These are phyloP conservation scores for Whitmania pigra DNA, from an alignment of 1,140 invertebrate genomes.

Conservation along the genomic window DNA sequence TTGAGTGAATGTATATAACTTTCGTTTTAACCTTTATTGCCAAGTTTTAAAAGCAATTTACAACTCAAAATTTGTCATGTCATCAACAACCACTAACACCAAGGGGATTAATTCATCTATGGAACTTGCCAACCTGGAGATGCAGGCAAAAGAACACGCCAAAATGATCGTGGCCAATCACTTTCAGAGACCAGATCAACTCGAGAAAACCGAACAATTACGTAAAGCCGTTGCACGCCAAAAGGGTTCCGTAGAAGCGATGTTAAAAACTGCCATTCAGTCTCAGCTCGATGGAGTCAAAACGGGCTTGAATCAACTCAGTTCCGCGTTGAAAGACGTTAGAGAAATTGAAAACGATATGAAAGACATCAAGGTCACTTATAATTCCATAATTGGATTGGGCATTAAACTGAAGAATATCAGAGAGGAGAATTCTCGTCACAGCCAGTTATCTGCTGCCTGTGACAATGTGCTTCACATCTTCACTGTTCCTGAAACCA, in stretches of 20 bases:
- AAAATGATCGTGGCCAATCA: conserved; percentile 81
- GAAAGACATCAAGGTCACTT: conserved; percentile 51
- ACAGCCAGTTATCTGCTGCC: conserved; percentile 82
- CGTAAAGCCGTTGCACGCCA: conserved; percentile 51
- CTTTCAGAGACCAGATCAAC: conserved; percentile 80
- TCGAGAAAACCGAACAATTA: conserved; percentile 86
- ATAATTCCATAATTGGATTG: conserved; percentile 56
- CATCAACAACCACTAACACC: no score
- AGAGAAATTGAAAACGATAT: conserved; percentile 56
- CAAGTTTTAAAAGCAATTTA: no score
- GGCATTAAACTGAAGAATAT: conserved; percentile 67
- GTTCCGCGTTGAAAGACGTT: conserved; percentile 61
- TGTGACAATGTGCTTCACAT: conserved; percentile 97
- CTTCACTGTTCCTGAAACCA: conserved; percentile 89
- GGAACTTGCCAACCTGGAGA: conserved; percentile 49
- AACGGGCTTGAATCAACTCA: conserved; percentile 78
- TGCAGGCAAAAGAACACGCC: conserved; percentile 67
- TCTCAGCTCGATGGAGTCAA: conserved; percentile 90
- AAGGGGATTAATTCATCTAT: conserved; percentile 11
- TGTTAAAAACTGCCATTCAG: conserved; percentile 95
- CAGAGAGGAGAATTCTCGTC: conserved; percentile 76
- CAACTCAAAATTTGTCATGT: no score
- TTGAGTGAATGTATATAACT: no score
- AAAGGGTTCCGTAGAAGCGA: conserved; percentile 81
- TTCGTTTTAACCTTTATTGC: no score